phyloP scores from a whole-genome alignment of 2,888 invertebrate species.

The Cheilosia grossa region DNA sequence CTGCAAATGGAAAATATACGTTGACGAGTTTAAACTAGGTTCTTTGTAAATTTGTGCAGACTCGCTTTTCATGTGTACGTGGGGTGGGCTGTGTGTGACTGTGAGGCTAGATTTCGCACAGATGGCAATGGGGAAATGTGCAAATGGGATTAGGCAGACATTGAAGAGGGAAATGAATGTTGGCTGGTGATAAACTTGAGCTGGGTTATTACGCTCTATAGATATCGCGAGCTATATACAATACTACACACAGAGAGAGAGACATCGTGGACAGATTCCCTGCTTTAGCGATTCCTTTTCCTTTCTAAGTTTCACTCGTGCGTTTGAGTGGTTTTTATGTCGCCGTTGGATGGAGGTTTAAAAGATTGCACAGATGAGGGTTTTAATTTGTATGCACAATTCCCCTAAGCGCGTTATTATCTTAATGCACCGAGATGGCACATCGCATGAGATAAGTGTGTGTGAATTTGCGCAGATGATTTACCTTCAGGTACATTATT shows the following conservation, averaged over 20 bases:
- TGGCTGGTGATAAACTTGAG: slow-evolving; percentile 68
- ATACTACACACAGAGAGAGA: neutral
- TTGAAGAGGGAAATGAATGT: slow-evolving; percentile 70
- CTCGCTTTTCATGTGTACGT: slow-evolving; percentile 12
- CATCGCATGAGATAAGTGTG: slow-evolving; percentile 25
- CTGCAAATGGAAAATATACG: slow-evolving; percentile 85
- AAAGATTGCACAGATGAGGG: slow-evolving; percentile 33
- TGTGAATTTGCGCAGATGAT: slow-evolving; percentile 27
- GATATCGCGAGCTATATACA: slow-evolving; percentile 5
- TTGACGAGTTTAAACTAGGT: slow-evolving; percentile 61
- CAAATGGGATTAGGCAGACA: slow-evolving; percentile 66
- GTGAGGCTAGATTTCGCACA: neutral
- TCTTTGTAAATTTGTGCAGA: slow-evolving; percentile 44
- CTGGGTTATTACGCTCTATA: slow-evolving; percentile 32
- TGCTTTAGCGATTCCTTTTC: slow-evolving; percentile 11
- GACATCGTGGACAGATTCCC: neutral
- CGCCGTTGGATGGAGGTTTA: slow-evolving; percentile 1
- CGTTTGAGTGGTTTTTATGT: slow-evolving; percentile 44
- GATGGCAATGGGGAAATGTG: slow-evolving; percentile 49
- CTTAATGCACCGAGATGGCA: slow-evolving; percentile 4
- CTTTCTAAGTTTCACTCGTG: slow-evolving; percentile 1
- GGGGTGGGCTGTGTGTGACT: too few species aligned
- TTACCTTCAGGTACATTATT: neutral
- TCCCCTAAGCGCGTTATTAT: slow-evolving; percentile 26
- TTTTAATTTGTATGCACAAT: slow-evolving; percentile 58